Base-by-base conservation (phyloP, 2,113 vertebrate species). In the Menura novaehollandiae region DNA sequence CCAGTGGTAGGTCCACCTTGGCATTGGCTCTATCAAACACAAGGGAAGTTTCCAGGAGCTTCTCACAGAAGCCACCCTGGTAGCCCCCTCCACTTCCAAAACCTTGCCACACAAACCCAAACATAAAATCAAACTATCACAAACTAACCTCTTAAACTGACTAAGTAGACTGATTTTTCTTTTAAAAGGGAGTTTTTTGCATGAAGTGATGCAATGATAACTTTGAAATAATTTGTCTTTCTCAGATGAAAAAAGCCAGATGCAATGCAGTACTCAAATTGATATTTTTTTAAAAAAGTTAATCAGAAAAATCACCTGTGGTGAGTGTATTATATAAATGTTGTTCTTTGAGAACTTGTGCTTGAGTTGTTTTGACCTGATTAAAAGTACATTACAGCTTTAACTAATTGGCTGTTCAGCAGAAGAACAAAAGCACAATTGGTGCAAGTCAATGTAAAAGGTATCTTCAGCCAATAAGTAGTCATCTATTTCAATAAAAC, bases 401-500 rank as follows among this genome's bases (percentile, higher is more conserved):
- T 35, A 55, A 43, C 15, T 78, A 81, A 37, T 16, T 72, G 32
- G 17, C 18, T 75, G 13, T 28, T 93, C 35, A 49, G 8, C 35
- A 51, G 46, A 41, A 72, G 44, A 78, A 43, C 24, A 59, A 49
- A 74, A 87, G 16, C 13, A 69, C 18, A 62, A 33, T 28, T 73
- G 21, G 24, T 66, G n/a, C 44, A 32, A 60, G 27, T 60, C n/a
- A 39, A 35, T 10, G 28, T 53, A 78, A 81, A 85, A 9, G 5
- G 1, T 56, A 41, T 44, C 47, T 85, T 55, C 63, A 92, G 56
- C 10, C 64, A 52, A 28, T 44, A 81, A 74, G 80, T 37, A 88
- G 59, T 60, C 72, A 94, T 39, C 56, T 94, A 75, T 97, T 89
- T 97, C 68, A 72, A 75, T 89, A 79, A 97, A 96, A 88, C 18